Base-by-base conservation (phyloP, 30 jellyfish, hydroid and myxozoan species). In the Turritopsis dohrnii region DNA sequence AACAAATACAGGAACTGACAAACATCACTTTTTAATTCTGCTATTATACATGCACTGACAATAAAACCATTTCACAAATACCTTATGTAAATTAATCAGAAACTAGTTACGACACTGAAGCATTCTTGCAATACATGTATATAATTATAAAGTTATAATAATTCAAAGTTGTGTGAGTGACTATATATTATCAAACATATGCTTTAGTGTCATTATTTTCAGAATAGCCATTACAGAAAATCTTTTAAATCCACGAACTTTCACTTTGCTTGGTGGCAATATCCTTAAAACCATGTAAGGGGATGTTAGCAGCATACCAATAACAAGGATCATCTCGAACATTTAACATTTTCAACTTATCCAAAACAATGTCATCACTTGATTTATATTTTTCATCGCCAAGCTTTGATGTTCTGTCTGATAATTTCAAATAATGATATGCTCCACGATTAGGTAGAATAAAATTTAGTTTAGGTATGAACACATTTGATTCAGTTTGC, bases 201-300 rank as follows among this genome's bases (percentile, higher is more conserved):
- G n/a, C n/a, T n/a, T n/a, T n/a, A n/a, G n/a, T n/a, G n/a, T n/a
- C n/a, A n/a, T n/a, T n/a, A n/a, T n/a, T n/a, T n/a, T n/a, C n/a
- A n/a, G n/a, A n/a, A n/a, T n/a, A n/a, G n/a, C n/a, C n/a, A n/a
- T n/a, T n/a, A n/a, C n/a, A n/a, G n/a, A n/a, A n/a, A n/a, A n/a
- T n/a, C n/a, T n/a, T n/a, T n/a, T n/a, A n/a, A n/a, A 41, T 41
- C 60, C 60, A 41, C 13, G 60, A 41, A 41, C 13, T 41, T 41
- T 41, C 60, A 41, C 5, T 41, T 41, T 41, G 60, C 13, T 41
- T 41, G 13, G 9, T 41, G 9, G 19, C 16, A 7, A 27, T 53
- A 13, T 80, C 87, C 21, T 80, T 80, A 54, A 80, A 80, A 52
- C 87, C 87, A 28, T 66, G 79, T 8, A 80, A 28, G 17, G 60